Base-by-base conservation (phyloP, 2,797 vertebrate genomes). In the Danio kyathit region DNA sequence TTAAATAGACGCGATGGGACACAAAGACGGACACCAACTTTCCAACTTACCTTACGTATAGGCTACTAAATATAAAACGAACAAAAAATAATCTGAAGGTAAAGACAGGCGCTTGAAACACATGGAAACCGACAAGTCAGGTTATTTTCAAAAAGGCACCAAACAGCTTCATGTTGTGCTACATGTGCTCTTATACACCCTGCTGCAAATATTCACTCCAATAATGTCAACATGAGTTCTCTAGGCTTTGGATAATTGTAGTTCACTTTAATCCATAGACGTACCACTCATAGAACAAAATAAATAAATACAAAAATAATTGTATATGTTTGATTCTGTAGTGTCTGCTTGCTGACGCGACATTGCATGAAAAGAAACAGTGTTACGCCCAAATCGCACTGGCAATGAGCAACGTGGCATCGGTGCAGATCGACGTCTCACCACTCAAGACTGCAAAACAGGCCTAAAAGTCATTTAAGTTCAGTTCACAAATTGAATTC, bases 101-200 rank as follows among this genome's bases (percentile, higher is more conserved):
- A 87, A 88, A 57, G 79, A 71, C 93, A 93, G 92, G 89, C 93
- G 93, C 95, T 93, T 95, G 93, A 94, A 94, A 88, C 84, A 92
- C 92, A 69, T 88, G 86, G 92, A 89, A 93, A 94, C 95, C 88
- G 94, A 95, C 92, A 95, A 29, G 91, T 96, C 95, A 99, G 96
- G 96, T 97, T 94, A 96, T 97, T 79, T 94, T 93, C 94, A 49
- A 96, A 3, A 95, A 99, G 97, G 97, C 97, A 99, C 97, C 93
- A 90, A 93, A 94, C 94, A 92, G 92, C 95, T 96, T 93, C 94
- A 93, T 93, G 92, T 91, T 94, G 92, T 95, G 95, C 95, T 94
- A 96, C 96, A 96, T 96, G 87, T 72, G 60, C 81, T 93, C 92
- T 92, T 82, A 90, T 66, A 84, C 60, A 87, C 83, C 90, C 91